These are phyloP conservation scores for Machaerirhynchus nigripectus DNA, from an alignment of 2,113 vertebrate species.

Conservation along the genomic window DNA sequence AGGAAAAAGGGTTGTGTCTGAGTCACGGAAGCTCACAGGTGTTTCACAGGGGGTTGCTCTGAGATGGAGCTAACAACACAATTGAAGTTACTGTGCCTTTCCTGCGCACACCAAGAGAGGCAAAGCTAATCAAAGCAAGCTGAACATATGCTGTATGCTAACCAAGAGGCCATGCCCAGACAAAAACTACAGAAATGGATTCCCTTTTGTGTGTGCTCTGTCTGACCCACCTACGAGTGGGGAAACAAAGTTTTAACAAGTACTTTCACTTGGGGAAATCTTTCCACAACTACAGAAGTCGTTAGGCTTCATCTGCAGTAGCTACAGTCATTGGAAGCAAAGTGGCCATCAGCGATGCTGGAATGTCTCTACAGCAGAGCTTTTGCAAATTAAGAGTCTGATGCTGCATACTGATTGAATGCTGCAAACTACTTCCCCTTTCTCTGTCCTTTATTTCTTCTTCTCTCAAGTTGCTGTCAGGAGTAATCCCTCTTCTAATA, in stretches of 20 bases:
- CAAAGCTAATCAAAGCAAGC: background rate
- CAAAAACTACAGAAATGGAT: background rate
- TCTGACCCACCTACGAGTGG: background rate
- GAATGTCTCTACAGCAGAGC: slow-evolving; percentile 27
- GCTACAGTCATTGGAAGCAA: slow-evolving; percentile 47
- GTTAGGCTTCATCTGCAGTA: slow-evolving; percentile 9
- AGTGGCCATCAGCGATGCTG: slow-evolving; percentile 31
- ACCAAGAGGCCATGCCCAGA: background rate
- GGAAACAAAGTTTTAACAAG: background rate
- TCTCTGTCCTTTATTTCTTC: slow-evolving; percentile 45
- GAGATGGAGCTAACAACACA: background rate
- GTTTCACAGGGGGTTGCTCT: background rate
- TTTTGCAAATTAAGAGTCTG: slow-evolving; percentile 52
- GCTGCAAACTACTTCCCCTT: slow-evolving; percentile 35
- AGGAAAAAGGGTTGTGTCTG: background rate
- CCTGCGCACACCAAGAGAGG: background rate
- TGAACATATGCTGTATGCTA: background rate
- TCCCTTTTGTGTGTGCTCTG: background rate
- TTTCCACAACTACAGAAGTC: background rate
- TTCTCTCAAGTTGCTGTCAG: slow-evolving; percentile 59
- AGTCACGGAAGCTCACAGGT: background rate
- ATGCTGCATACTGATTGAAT: slow-evolving; percentile 59
- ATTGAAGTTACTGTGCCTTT: background rate
- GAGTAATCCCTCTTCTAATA: slow-evolving; percentile 65
- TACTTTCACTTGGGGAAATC: background rate